phyloP scores from a whole-genome alignment of 1,140 invertebrate species.

The Leptopilina boulardi region DNA sequence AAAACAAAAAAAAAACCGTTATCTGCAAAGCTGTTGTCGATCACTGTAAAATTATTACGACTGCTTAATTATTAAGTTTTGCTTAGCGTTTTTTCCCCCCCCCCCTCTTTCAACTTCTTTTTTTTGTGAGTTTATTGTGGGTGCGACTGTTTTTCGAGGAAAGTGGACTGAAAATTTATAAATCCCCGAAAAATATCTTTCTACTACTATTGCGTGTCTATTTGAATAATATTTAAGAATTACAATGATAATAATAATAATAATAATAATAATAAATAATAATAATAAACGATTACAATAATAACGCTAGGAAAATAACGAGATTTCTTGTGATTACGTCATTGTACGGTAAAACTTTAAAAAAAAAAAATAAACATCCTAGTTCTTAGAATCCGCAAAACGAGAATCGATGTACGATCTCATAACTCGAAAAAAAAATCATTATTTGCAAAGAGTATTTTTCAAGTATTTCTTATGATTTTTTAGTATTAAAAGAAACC shows the following conservation, averaged over 20 bases:
- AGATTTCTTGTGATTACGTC: slow-evolving; percentile 65
- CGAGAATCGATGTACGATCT: slow-evolving; percentile 43
- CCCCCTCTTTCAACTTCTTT: not conserved
- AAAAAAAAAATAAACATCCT: slow-evolving; percentile 46
- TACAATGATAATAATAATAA: slow-evolving; percentile 45
- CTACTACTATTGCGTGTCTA: slow-evolving; percentile 63
- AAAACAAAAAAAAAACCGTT: slow-evolving; percentile 25
- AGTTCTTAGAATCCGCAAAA: slow-evolving; percentile 53
- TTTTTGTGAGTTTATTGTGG: not conserved
- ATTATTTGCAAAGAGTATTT: slow-evolving; percentile 74
- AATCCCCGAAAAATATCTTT: slow-evolving; percentile 55
- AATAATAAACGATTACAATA: slow-evolving; percentile 49
- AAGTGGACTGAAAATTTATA: slow-evolving; percentile 48
- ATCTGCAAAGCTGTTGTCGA: not conserved
- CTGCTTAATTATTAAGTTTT: slow-evolving; percentile 10
- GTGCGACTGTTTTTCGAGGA: slow-evolving; percentile 38
- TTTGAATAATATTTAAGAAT: slow-evolving; percentile 53
- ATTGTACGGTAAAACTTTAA: slow-evolving; percentile 60
- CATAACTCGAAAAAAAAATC: slow-evolving; percentile 48
- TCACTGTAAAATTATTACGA: not conserved
- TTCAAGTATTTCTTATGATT: slow-evolving; percentile 74
- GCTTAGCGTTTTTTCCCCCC: not conserved
- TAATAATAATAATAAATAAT: slow-evolving; percentile 44
- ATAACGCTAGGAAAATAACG: slow-evolving; percentile 48
- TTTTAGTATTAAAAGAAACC: slow-evolving; percentile 71